Evolutionary conservation across 2,113 vertebrate genomes (phyloP).

Genomic region (Poicephalus gulielmi): DNA sequence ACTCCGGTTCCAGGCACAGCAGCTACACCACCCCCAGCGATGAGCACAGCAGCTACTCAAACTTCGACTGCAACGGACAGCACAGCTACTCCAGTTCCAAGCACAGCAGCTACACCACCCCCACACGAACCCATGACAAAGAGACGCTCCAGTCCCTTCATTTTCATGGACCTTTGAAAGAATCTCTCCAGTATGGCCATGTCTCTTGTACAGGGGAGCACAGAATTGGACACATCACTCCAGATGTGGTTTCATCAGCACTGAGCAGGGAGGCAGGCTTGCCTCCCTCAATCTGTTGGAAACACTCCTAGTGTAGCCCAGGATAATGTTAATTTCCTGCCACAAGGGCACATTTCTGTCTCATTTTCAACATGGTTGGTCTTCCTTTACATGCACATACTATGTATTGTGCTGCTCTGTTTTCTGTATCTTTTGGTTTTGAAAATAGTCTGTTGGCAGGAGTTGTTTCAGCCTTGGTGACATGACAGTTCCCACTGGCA

Average conservation of each 20-base stretch:
- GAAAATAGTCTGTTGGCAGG: not conserved
- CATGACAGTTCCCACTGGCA: not conserved
- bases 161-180: not conserved
- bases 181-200: not conserved
- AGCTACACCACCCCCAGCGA: too few relatives aligned
- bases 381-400: not conserved
- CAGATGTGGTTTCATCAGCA: not conserved
- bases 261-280: not conserved
- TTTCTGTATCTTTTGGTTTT: not conserved
- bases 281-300: not conserved
- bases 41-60: too few relatives aligned
- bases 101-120: too few relatives aligned
- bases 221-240: not conserved
- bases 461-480: not conserved
- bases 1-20: too few relatives aligned
- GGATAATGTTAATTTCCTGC: not conserved
- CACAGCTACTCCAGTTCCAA: too few relatives aligned
- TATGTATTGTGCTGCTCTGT: not conserved
- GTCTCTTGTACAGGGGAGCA: not conserved
- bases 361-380: not conserved
- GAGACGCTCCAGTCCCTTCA: not conserved
- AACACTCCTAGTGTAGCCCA: not conserved
- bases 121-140: too few relatives aligned
- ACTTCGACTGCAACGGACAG: too few relatives aligned
- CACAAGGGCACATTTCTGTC: rapidly evolving